A percentile compares a stretch with the other conserved stretches of the same genome.
phyloP scores from a whole-genome alignment of 2,797 vertebrate species.

The Heteromormyrus szaboi region DNA sequence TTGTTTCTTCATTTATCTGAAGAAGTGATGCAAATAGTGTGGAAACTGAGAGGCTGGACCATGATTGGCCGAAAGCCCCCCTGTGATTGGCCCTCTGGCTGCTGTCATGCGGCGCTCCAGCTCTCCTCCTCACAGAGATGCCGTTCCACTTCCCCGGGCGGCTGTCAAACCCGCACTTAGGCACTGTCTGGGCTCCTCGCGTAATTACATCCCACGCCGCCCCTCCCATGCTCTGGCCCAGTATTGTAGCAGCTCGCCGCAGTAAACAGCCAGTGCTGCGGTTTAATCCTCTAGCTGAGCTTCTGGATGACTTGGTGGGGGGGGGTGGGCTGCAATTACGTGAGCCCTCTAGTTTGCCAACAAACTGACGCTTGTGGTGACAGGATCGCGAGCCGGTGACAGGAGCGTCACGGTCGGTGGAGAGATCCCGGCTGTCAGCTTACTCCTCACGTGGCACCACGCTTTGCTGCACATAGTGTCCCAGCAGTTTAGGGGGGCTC shows the following conservation, averaged over 20 bases:
- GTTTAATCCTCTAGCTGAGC: neutral
- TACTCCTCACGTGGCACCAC: neutral
- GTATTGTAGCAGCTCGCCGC: constrained; percentile 18
- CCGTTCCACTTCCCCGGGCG: neutral
- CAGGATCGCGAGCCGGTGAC: neutral
- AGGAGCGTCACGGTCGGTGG: neutral
- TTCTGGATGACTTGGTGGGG: neutral
- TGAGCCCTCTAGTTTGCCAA: neutral
- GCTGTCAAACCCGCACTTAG: neutral
- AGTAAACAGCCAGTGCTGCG: constrained; percentile 1
- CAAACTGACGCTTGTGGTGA: neutral
- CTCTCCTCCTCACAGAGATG: neutral
- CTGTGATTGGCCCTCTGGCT: neutral
- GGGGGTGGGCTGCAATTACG: neutral
- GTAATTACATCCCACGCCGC: neutral
- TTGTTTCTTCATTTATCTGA: neutral
- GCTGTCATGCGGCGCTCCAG: neutral
- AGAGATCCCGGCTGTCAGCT: neutral
- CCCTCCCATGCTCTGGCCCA: constrained; percentile 34
- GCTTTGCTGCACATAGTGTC: neutral
- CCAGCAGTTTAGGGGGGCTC: neutral
- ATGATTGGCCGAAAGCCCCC: neutral
- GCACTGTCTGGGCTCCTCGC: neutral
- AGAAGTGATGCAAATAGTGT: neutral
- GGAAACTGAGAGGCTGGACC: neutral